Conservation (phyloP, 1,140 invertebrate genomes). For the Papilio xuthus region DNA sequence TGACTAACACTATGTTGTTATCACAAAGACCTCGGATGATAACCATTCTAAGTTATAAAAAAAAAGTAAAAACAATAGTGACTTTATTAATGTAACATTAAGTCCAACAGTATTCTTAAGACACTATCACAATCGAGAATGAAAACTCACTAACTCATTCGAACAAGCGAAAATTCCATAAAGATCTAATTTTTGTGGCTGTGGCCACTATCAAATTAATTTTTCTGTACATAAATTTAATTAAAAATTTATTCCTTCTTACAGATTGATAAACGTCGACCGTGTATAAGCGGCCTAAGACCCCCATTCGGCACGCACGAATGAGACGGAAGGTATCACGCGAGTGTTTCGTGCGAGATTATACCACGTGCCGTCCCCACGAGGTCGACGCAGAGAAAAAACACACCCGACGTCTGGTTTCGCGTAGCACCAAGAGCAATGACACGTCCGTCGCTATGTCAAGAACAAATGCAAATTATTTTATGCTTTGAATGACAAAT, state of each 20-base stretch:
- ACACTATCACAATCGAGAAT: too few species aligned
- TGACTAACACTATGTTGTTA: not conserved
- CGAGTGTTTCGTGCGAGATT: constrained; percentile 28
- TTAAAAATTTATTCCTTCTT: too few species aligned
- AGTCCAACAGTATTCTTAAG: not conserved
- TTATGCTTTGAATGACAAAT: constrained; percentile 20
- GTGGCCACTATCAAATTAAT: not conserved
- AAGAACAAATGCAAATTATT: constrained; percentile 25
- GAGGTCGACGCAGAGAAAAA: not conserved
- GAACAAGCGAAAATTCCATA: not conserved
- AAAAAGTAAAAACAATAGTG: not conserved
- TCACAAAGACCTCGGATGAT: not conserved
- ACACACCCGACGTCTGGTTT: constrained; percentile 31
- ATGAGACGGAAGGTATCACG: constrained; percentile 27
- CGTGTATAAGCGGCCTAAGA: not conserved
- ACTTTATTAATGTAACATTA: not conserved
- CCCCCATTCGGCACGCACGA: constrained; percentile 5
- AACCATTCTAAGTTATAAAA: not conserved
- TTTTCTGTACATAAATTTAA: not conserved
- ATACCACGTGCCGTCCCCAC: constrained; percentile 32
- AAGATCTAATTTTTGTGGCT: not conserved
- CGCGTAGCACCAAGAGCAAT: constrained; percentile 31
- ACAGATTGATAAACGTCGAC: not conserved
- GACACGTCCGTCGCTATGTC: constrained; percentile 34
- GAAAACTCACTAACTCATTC: too few species aligned